Evolutionary conservation across 2,113 vertebrate species (phyloP), one percentile per base, ranked within the genome.

Genomic region (Orthonyx spaldingii): DNA sequence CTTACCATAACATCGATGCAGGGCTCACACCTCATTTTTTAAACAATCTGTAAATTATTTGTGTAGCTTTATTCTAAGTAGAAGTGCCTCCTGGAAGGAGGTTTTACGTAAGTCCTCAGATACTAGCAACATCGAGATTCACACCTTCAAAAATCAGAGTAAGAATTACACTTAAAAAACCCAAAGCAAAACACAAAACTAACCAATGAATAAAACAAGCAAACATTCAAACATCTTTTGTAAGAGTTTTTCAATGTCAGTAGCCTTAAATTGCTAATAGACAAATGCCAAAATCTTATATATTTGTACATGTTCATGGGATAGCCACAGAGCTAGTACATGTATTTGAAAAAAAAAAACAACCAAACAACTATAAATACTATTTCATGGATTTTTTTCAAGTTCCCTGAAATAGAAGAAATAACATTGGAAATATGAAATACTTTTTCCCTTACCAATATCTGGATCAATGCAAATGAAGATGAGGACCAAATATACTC

Each of bases 361-460:
- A 28, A 20, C 3, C 10, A 27, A 87, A 49, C 6, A 41, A 37
- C 15, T 60, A 75, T 56, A 66, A 89, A 52, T n/a, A 27, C 14
- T 32, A 33, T 42, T 52, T 72, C 7, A 39, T 17, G 7, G 0
- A 2, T 3, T 15, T 2, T 21, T 50, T 46, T 32, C 5, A 46
- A 79, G 24, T 86, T 81, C 35, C 47, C 44, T 81, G 46, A 63
- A 87, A 44, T 35, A 69, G 37, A 83, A 52, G 20, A 84, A 94
- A 52, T 53, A 64, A 23, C 53, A 78, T 1, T 14, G 28, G 60
- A 60, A 89, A 81, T 64, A 81, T 0, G 1, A 41, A 39, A 2
- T 37, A 15, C 26, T 68, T 90, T 84, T 78, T 50, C 56, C 47
- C 26, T 56, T 66, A 42, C n/a, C 59, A 76, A 33, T 56, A 90